phyloP scores from a whole-genome alignment of 1,140 invertebrate genomes.

The Nylanderia fulva region DNA sequence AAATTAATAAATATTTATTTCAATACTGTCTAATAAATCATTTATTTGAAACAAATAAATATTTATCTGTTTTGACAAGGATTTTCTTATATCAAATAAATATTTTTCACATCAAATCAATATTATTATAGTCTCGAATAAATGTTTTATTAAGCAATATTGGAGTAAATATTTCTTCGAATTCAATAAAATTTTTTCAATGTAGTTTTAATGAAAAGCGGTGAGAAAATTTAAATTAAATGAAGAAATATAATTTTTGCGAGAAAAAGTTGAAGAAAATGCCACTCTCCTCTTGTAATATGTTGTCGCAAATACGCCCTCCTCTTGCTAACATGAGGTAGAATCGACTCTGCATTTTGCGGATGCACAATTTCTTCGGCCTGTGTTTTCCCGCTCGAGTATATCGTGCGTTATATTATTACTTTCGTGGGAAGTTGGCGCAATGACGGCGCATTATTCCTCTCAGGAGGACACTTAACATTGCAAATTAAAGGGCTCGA shows the following conservation, averaged over 20 bases:
- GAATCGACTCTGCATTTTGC: not conserved
- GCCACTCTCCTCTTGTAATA: not conserved
- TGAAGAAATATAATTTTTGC: not conserved
- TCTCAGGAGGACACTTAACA: constrained; percentile 32
- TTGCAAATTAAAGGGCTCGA: constrained; percentile 39
- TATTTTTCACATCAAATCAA: too few species aligned
- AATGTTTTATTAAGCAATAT: too few species aligned
- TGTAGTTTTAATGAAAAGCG: not conserved
- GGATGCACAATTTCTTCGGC: constrained; percentile 29
- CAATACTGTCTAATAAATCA: too few species aligned
- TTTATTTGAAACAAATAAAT: too few species aligned
- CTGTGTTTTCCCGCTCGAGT: constrained; percentile 1
- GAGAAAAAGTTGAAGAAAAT: not conserved
- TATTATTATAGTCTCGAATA: too few species aligned
- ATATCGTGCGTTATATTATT: constrained; percentile 52
- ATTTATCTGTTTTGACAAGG: too few species aligned
- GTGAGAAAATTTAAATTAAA: too few species aligned
- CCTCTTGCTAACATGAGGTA: not conserved
- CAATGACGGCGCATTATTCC: constrained; percentile 27
- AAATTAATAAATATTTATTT: too few species aligned
- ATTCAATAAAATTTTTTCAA: too few species aligned
- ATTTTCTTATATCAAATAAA: too few species aligned
- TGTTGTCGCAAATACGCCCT: not conserved
- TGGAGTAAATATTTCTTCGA: too few species aligned
- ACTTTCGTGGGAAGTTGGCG: constrained; percentile 37